A percentile compares a stretch with the other conserved stretches of the same genome.
phyloP scores from a whole-genome alignment of 2,113 vertebrate genomes.

The Danionella cerebrum region DNA sequence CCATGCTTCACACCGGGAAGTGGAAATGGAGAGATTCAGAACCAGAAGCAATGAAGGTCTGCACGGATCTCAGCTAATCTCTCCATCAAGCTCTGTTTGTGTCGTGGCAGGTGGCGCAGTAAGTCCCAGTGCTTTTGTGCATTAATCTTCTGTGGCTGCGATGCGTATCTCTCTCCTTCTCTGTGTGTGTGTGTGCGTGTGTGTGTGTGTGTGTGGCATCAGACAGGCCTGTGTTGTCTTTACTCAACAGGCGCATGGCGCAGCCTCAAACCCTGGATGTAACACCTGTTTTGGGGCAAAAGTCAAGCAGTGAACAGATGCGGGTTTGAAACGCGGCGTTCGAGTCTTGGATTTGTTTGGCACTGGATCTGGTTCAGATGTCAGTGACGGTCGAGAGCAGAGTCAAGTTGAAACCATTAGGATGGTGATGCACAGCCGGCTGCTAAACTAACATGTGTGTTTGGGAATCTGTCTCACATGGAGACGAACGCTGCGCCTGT shows the following conservation, averaged over 20 bases:
- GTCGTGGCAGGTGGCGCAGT: conserved; percentile 13
- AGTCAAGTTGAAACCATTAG: no score
- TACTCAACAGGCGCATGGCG: conserved; percentile 14
- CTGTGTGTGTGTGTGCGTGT: neutral
- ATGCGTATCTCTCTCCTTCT: no score
- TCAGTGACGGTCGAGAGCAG: neutral
- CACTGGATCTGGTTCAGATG: conserved; percentile 8
- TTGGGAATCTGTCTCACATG: no score
- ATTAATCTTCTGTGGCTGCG: conserved; percentile 9
- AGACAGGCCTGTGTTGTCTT: conserved; percentile 24
- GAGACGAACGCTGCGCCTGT: no score
- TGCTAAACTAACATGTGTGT: no score
- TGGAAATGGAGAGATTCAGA: no score
- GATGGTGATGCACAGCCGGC: no score
- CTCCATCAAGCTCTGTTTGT: conserved; percentile 25
- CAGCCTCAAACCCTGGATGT: conserved; percentile 3
- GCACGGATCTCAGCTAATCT: neutral
- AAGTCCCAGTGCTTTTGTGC: conserved; percentile 11
- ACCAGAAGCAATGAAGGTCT: no score
- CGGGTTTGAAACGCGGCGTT: neutral
- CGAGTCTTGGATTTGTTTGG: conserved; percentile 1
- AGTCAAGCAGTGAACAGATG: conserved; percentile 33
- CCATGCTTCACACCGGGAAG: no score
- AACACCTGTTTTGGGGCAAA: conserved; percentile 35
- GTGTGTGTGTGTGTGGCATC: conserved; percentile 8